These are phyloP conservation scores for Branchipolynoe longqiensis DNA, from an alignment of 2,888 invertebrate genomes.

Conservation along the genomic window DNA sequence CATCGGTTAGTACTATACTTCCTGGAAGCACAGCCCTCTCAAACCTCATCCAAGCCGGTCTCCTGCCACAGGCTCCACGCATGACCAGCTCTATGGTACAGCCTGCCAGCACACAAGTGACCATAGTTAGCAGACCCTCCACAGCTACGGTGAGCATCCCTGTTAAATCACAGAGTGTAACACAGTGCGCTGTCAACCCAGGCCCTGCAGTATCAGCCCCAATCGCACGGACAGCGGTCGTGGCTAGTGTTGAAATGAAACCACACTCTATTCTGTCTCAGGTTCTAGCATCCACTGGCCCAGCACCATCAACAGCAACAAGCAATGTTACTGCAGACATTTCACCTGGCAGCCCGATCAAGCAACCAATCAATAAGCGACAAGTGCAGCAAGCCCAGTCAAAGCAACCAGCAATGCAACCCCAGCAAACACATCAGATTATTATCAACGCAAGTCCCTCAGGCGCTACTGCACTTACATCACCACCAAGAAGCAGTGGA, in stretches of 20 bases:
- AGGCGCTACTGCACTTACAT: background rate
- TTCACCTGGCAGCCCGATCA: background rate
- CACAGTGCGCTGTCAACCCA: background rate
- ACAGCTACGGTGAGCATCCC: background rate
- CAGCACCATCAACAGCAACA: no score
- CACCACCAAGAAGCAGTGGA: background rate
- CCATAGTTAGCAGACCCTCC: background rate
- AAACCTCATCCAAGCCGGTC: slow-evolving; percentile 55
- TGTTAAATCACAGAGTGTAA: background rate
- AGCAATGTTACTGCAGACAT: background rate
- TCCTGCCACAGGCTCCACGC: slow-evolving; percentile 36
- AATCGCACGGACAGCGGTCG: background rate
- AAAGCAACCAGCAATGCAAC: background rate
- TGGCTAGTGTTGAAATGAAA: background rate
- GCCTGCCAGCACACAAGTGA: background rate
- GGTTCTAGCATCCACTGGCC: background rate
- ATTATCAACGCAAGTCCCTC: background rate
- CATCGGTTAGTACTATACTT: background rate
- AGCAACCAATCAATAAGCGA: no score
- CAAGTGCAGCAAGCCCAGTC: background rate
- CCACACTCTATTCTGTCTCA: slow-evolving; percentile 5
- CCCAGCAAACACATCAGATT: background rate
- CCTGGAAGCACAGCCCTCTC: slow-evolving; percentile 39
- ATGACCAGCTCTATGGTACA: slow-evolving; percentile 6
- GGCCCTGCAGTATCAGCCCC: slow-evolving; percentile 1